Percentiles rank a stretch among this genome's conserved stretches.
Evolutionary conservation across 2,888 invertebrate genomes (phyloP).

Genomic region (Steinernema carpocapsae): DNA sequence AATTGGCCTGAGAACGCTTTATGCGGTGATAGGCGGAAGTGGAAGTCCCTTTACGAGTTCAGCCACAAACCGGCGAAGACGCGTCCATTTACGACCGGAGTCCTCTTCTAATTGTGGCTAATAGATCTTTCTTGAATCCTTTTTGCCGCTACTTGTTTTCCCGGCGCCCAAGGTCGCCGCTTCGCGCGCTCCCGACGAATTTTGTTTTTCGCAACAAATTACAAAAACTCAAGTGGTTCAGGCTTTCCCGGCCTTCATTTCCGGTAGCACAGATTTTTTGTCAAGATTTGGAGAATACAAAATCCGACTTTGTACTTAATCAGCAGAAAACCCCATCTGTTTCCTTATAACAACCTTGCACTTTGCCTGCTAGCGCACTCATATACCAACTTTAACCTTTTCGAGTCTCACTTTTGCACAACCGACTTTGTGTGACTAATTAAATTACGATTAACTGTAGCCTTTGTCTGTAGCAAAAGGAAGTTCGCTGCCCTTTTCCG

Average conservation of each 20-base stretch:
- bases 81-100: constrained; percentile 8
- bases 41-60: constrained; percentile 28
- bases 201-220: constrained; percentile 4
- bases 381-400: too few species aligned
- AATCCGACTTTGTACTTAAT: too few species aligned
- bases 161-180: constrained; percentile 20
- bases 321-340: too few species aligned
- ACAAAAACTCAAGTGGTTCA: background rate
- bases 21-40: constrained; percentile 8
- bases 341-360: too few species aligned
- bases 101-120: constrained; percentile 31
- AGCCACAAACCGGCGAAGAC: background rate
- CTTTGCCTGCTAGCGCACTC: too few species aligned
- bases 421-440: too few species aligned
- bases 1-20: background rate
- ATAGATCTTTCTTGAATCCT: constrained; percentile 29
- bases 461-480: background rate
- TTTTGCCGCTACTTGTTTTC: background rate
- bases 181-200: constrained; percentile 3
- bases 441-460: too few species aligned
- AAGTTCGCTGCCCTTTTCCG: background rate
- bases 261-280: background rate
- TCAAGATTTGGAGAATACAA: too few species aligned
- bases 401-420: too few species aligned
- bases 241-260: background rate